A percentile compares a stretch with the other conserved stretches of the same genome.
These are phyloP conservation scores for Pollicipes pollicipes DNA, from an alignment of 1,140 invertebrate genomes.

Conservation along the genomic window DNA sequence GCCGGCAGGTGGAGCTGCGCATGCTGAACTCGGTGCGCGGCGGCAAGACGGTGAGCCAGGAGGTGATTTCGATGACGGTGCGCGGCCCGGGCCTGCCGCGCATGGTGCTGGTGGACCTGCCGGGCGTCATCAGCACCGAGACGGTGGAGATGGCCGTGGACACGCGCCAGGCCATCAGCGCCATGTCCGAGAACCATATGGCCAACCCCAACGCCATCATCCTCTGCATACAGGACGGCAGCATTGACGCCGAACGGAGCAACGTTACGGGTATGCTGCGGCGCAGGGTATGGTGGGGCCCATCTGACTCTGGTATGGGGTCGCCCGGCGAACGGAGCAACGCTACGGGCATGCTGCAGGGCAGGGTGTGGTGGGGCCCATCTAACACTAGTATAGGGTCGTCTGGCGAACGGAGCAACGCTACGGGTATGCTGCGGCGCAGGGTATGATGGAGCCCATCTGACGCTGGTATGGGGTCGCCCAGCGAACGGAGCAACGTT, in stretches of 20 bases:
- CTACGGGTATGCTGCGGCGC: no score
- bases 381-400: no score
- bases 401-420: no score
- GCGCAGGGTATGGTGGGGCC: no score
- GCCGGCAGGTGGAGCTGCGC: slow-evolving; percentile 49
- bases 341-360: no score
- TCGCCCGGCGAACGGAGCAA: no score
- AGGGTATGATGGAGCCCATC: no score
- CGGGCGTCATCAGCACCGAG: slow-evolving; percentile 86
- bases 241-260: slow-evolving; percentile 93
- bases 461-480: no score
- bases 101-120: slow-evolving; percentile 96
- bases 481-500: no score
- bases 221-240: slow-evolving; percentile 95
- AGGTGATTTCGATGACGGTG: slow-evolving; percentile 92
- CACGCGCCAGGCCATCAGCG: slow-evolving; percentile 77
- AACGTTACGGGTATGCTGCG: slow-evolving; percentile 69
- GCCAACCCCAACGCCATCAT: slow-evolving; percentile 99
- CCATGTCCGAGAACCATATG: slow-evolving; percentile 84
- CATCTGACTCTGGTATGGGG: no score
- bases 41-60: slow-evolving; percentile 84
- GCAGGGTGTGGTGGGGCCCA: no score
- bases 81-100: slow-evolving; percentile 89
- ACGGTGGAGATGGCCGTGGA: slow-evolving; percentile 92
- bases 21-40: slow-evolving; percentile 39